Conservation (phyloP, 2,797 vertebrate species). For the Gallinago nigripennis region DNA sequence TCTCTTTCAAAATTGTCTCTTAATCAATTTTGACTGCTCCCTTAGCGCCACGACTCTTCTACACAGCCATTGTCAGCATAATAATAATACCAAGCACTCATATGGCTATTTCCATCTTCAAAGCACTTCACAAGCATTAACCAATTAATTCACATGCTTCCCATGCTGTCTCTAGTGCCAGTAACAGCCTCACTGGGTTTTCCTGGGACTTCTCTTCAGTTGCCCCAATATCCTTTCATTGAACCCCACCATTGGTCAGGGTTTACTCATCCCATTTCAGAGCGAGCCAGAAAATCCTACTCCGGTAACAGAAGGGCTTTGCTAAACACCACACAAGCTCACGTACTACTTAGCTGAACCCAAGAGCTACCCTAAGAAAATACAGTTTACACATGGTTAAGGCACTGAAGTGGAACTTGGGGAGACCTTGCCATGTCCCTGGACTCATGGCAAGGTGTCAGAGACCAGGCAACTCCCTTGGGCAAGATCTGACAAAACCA, state of each 20-base stretch:
- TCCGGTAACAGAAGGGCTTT: rapidly evolving
- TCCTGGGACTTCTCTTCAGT: not conserved
- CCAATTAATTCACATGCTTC: slow-evolving; percentile 11
- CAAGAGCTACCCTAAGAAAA: not conserved
- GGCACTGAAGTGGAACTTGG: not conserved
- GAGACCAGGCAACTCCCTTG: not conserved
- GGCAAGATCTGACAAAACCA: not conserved
- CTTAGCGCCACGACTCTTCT: not conserved
- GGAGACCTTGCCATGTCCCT: rapidly evolving
- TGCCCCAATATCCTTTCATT: not conserved
- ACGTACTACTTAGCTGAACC: not conserved
- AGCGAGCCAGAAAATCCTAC: not conserved
- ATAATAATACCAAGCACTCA: not conserved
- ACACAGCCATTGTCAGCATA: slow-evolving; percentile 9
- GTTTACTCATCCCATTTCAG: not conserved
- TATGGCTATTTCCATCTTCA: not conserved
- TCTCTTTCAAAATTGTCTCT: slow-evolving; percentile 10
- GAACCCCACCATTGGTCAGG: not conserved
- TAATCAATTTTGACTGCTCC: slow-evolving; percentile 34
- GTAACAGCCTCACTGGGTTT: not conserved
- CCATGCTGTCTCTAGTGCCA: not conserved
- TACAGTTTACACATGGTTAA: rapidly evolving
- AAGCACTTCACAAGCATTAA: slow-evolving; percentile 23
- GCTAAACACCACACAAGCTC: not conserved
- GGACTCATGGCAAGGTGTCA: not conserved